Evolutionary conservation across 2,797 vertebrate genomes (phyloP), one percentile per base, ranked within the genome.

Genomic region (Fringilla coelebs): DNA sequence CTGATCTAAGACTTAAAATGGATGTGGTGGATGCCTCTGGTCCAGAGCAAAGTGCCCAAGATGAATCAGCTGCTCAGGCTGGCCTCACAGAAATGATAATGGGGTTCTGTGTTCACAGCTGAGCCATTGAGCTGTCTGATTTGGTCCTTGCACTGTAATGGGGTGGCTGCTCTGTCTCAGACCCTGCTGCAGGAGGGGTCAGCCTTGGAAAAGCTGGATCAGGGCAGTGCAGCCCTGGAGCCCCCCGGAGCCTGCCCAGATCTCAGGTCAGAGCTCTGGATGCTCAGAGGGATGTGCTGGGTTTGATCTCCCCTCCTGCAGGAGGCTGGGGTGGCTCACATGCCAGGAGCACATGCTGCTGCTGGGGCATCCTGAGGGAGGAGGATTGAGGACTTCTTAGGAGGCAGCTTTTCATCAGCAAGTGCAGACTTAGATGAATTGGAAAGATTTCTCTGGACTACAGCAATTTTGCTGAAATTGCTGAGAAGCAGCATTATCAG

Each of bases 1-100:
- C 89, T 90, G 88, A 95, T 91, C 93, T 88, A 54, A 92, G 89
- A 91, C 93, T 83, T 55, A 36, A 81, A 94, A 86, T 93, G 88
- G 89, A 81, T 76, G 66, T 28, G 10, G 60, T 75, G 52, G 90
- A 86, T 89, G 82, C 88, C 82, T 93, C 3, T 88, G 9, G 5
- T 94, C 93, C 93, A 10, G 55, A 86, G 73, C 72, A 84, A 93
- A 91, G 79, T 70, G 77, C 74, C 88, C 3, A 1, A 93, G 91
- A 93, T 94, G 94, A 94, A 94, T 96, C 73, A 88, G 71, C 65
- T 46, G 80, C 77, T 80, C 92, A 85, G 57, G 49, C 24, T 80
- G 72, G 67, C 88, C 89, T 95, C 90, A 71, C 57, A 93, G 94
- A 94, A 90, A 90, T 91, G 77, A 74, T 77, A 84, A 94, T 77